Conservation (phyloP, 2,888 invertebrate genomes). For the Sphinx pinastri region DNA sequence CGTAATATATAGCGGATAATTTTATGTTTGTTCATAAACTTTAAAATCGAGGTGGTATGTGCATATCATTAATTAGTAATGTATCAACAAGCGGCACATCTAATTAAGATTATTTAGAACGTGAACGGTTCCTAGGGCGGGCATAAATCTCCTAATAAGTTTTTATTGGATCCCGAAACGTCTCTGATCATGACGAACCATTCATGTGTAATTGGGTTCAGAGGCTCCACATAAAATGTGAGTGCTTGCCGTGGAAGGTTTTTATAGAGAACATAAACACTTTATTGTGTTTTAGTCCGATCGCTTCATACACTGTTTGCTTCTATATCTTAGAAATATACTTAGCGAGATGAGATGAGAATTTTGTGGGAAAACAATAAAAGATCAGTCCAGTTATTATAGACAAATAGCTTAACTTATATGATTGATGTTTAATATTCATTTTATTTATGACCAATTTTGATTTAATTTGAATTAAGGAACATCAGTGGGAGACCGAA, state of each 20-base stretch:
- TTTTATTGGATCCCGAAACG: constrained; percentile 77
- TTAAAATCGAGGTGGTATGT: constrained; percentile 20
- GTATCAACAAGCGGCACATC: constrained; percentile 64
- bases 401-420: no score
- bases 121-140: constrained; percentile 59
- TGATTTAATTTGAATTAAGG: no score
- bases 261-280: constrained; percentile 81
- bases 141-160: constrained; percentile 71
- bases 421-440: no score
- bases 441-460: no score
- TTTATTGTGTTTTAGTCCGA: constrained; percentile 76
- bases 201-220: constrained; percentile 81
- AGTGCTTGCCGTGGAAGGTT: constrained; percentile 69
- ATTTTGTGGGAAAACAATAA: constrained; percentile 8
- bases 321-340: constrained; percentile 31
- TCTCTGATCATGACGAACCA: constrained; percentile 79
- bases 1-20: not conserved
- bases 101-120: constrained; percentile 65
- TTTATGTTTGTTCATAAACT: constrained; percentile 19
- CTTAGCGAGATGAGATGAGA: constrained; percentile 28
- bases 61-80: constrained; percentile 51
- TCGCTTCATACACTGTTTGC: constrained; percentile 57
- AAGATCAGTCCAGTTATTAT: no score
- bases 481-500: no score
- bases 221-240: constrained; percentile 77